Base-by-base conservation (phyloP, 2,797 vertebrate genomes). In the Clarias platycephalus region DNA sequence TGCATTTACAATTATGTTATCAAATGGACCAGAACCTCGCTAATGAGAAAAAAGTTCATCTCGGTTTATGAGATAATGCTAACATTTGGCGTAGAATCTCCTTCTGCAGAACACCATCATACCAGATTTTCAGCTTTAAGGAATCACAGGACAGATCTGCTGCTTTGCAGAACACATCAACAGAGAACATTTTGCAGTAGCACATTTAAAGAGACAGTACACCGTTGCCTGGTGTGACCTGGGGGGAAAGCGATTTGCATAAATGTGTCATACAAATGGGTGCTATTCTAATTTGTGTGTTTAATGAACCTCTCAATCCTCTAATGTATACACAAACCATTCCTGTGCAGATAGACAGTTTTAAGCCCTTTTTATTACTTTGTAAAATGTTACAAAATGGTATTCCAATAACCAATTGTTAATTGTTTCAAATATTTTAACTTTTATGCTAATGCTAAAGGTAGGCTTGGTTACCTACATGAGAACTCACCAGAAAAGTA, bases 81-180 rank as follows among this genome's bases (percentile, higher is more conserved):
- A 83, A 71, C 24, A 83, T 63, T 66, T 67, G 62, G 75, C 2
- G 26, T 53, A 49, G 24, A 83, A 72, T 31, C 62, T 12, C 34
- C 55, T 28, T 74, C 81, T 26, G 66, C 37, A 82, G 74, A 31
- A 72, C 74, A 83, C 58, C 31, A 49, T 53, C 79, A 85, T 79
- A 76, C 70, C 85, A 70, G 63, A 81, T 76, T 62, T 79, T 72
- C 84, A 57, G 84, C 84, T 85, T 58, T 77, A 77, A 89, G 85
- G 62, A 83, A 86, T 84, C 86, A 83, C 78, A 78, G 83, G 86
- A 86, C 84, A 85, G 85, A 83, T 88, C 86, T 89, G 92, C 92
- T 91, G 92, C 91, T 92, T 91, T 94, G 95, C 95, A 90, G 95
- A 93, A 94, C 90, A 92, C 91, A 90, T 91, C 93, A 92, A 94